These are phyloP conservation scores for Bucorvus abyssinicus DNA, from an alignment of 2,797 vertebrate genomes.

Conservation along the genomic window DNA sequence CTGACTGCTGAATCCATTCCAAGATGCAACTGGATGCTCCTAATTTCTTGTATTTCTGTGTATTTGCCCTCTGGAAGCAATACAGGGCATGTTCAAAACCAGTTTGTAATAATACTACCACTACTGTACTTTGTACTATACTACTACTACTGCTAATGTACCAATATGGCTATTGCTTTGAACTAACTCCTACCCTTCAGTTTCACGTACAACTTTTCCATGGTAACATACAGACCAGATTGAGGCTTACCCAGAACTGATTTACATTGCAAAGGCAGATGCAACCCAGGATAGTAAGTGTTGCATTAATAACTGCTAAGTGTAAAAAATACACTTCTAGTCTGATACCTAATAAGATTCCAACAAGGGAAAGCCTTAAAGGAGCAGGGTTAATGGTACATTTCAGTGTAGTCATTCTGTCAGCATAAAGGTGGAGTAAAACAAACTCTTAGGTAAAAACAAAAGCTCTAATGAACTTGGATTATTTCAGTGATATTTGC, in stretches of 20 bases:
- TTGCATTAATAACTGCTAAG: neutral
- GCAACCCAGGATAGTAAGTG: neutral
- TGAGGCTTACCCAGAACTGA: neutral
- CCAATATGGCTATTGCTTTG: neutral
- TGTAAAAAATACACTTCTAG: neutral
- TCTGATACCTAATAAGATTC: neutral
- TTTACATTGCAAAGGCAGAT: neutral
- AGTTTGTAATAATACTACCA: neutral
- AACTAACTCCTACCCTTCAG: neutral
- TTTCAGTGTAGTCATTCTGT: neutral
- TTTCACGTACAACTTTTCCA: neutral
- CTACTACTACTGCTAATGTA: neutral
- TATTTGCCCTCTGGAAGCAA: neutral
- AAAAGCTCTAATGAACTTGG: neutral
- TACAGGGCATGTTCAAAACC: neutral
- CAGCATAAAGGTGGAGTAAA: neutral
- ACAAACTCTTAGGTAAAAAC: neutral
- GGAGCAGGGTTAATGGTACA: neutral
- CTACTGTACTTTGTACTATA: neutral
- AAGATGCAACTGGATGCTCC: neutral
- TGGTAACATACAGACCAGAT: neutral
- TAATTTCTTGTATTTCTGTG: neutral
- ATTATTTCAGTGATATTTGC: neutral
- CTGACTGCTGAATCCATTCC: neutral
- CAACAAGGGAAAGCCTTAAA: neutral